Evolutionary conservation across 2,888 invertebrate species (phyloP), one percentile per base, ranked within the genome.

Genomic region (Stenolophus ochropezus): DNA sequence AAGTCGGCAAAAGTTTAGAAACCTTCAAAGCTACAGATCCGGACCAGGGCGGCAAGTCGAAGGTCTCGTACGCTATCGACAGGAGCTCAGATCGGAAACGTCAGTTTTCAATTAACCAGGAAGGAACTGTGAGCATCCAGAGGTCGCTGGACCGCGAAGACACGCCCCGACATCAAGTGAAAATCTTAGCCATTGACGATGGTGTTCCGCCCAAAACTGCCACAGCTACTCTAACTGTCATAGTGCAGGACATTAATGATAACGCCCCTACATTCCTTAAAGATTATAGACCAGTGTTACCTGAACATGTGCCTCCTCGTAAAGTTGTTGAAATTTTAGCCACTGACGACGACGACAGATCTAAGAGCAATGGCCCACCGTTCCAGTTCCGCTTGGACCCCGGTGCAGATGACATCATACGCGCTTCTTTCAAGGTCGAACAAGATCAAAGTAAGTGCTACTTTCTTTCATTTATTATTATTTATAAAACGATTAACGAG

Each of bases 21-120:
- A 96, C 96, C 16, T 99, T 99, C 90, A 95, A 95, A 88, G 98
- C 98, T 1, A 96, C 96, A 6, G 99, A 99, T 91, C 97, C 96
- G 1, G 99, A 99, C 90, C 97, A 97, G 89, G 96, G 97, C 20
- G 97, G 97, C 18, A 96, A 96, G 87, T 96, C 96, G 87, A 96
- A 96, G 90, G 96, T 96, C 0, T 96, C 95, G 0, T 97, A 97
- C 87, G 95, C 96, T 11, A 98, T 98, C 85, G 97, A 98, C 88
- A 93, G 98, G 84, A 94, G 95, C 11, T 97, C 97, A 1, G 98
- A 98, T 88, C 93, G 97, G 82, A 97, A 97, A 88, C 91, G 98
- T 61, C 98, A 98, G 88, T 98, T 98, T 89, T 94, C 95, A 71
- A 98, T 98, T 84, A 97, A 96, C 89, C 96, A 97, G 89, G 97